A percentile compares a stretch with the other conserved stretches of the same genome.
phyloP scores from a whole-genome alignment of 2,888 invertebrate species.

The Macroteleia sp. region DNA sequence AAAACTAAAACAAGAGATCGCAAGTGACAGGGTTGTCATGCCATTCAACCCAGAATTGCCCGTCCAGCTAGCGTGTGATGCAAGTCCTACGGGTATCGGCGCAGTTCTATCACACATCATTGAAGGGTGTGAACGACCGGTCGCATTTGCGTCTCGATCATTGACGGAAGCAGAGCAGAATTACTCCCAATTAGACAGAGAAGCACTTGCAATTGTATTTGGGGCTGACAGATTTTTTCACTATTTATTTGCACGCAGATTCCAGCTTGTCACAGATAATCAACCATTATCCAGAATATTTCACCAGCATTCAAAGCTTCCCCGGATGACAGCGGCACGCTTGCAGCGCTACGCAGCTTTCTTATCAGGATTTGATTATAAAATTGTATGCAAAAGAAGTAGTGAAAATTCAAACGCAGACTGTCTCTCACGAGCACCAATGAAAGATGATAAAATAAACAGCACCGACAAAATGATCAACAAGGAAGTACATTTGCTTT shows the following conservation, averaged over 20 bases:
- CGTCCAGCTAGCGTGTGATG: constrained; percentile 79
- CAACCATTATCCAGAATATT: constrained; percentile 71
- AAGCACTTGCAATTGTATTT: constrained; percentile 67
- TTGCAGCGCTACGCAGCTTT: constrained; percentile 36
- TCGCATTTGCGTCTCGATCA: constrained; percentile 63
- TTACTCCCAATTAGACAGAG: constrained; percentile 68
- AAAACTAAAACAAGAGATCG: constrained; percentile 16
- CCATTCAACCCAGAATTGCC: constrained; percentile 64
- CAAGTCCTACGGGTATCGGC: constrained; percentile 75
- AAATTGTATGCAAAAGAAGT: constrained; percentile 21
- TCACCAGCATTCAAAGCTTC: constrained; percentile 20
- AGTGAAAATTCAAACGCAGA: constrained; percentile 31
- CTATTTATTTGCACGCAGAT: constrained; percentile 65
- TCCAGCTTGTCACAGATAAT: constrained; percentile 76
- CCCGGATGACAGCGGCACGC: constrained; percentile 29
- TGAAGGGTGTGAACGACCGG: constrained; percentile 53
- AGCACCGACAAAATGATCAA: not conserved
- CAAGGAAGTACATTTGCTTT: constrained; percentile 9
- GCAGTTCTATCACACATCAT: constrained; percentile 68
- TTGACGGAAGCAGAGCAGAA: constrained; percentile 56
- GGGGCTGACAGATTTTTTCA: constrained; percentile 63
- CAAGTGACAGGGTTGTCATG: constrained; percentile 40
- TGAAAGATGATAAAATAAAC: not conserved
- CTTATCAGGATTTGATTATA: constrained; percentile 37
- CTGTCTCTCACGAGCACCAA: constrained; percentile 23